A percentile compares a stretch with the other conserved stretches of the same genome.
Conservation (phyloP, 2,797 vertebrate species). For the Oryzias sinensis region DNA sequence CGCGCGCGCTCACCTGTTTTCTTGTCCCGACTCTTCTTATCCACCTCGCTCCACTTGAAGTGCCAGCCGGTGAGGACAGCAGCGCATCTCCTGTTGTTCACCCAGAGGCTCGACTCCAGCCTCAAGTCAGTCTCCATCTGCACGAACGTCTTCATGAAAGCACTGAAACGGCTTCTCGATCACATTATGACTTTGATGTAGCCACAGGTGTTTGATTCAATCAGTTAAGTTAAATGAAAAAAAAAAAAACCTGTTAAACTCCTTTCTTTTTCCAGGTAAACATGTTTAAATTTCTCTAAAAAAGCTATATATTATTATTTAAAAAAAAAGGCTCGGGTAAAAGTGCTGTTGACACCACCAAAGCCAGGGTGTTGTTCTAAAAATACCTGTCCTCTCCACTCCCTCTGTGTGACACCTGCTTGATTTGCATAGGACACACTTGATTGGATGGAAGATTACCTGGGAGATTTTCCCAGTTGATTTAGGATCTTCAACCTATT, state of each 20-base stretch:
- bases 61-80: slow-evolving; percentile 76
- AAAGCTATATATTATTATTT: too few relatives aligned
- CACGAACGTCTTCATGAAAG: slow-evolving; percentile 5
- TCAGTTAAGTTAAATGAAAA: slow-evolving; percentile 5
- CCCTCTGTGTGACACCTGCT: slow-evolving; percentile 54
- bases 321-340: background rate
- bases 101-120: slow-evolving; percentile 78
- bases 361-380: slow-evolving; percentile 14
- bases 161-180: slow-evolving; percentile 1
- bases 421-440: slow-evolving; percentile 41
- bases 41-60: slow-evolving; percentile 79
- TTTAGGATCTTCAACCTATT: too few relatives aligned
- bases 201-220: background rate
- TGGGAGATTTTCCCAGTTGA: background rate
- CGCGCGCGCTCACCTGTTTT: slow-evolving; percentile 63
- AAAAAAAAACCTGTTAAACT: background rate
- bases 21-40: slow-evolving; percentile 74
- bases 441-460: slow-evolving; percentile 55
- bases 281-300: background rate
- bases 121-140: slow-evolving; percentile 69
- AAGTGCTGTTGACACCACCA: slow-evolving; percentile 1
- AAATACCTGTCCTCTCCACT: slow-evolving; percentile 21
- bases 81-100: slow-evolving; percentile 72
- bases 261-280: slow-evolving; percentile 3
- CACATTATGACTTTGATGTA: slow-evolving; percentile 11